Evolutionary conservation across 2,888 invertebrate genomes (phyloP).

Genomic region (Dyspetes luteomarginatus): DNA sequence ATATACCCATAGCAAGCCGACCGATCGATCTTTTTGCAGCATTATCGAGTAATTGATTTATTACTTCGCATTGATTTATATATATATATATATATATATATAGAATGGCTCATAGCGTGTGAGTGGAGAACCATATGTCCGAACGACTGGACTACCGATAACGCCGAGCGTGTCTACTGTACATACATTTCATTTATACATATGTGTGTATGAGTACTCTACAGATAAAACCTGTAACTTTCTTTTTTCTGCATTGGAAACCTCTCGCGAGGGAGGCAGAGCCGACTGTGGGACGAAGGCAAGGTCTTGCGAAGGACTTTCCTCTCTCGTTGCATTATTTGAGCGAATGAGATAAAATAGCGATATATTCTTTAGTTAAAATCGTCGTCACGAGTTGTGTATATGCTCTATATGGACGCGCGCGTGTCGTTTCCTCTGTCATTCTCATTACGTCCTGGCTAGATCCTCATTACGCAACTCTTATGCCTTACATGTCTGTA

Average conservation of each 20-base stretch:
- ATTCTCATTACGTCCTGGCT: conserved; percentile 50
- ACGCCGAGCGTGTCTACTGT: neutral
- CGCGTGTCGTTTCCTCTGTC: conserved; percentile 47
- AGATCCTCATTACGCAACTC: conserved; percentile 56
- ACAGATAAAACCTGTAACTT: conserved; percentile 42
- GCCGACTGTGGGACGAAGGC: conserved; percentile 36
- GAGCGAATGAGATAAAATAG: conserved; percentile 39
- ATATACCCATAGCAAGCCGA: conserved; percentile 11
- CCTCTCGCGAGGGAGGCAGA: neutral
- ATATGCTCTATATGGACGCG: conserved; percentile 1
- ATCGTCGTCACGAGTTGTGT: conserved; percentile 5
- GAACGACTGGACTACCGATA: conserved; percentile 45
- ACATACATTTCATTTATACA: neutral
- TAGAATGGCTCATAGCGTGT: conserved; percentile 16
- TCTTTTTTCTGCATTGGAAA: conserved; percentile 35
- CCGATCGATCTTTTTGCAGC: conserved; percentile 58
- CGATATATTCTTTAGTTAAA: conserved; percentile 34
- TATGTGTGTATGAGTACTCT: neutral
- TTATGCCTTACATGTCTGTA: neutral
- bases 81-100: neutral
- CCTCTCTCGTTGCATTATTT: conserved; percentile 32
- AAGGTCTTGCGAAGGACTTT: conserved; percentile 51
- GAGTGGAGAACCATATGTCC: conserved; percentile 39
- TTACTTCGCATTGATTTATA: conserved; percentile 15
- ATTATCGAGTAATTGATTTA: conserved; percentile 64